Evolutionary conservation across 1,140 invertebrate genomes (phyloP).

Genomic region (Drosophila prosaltans): DNA sequence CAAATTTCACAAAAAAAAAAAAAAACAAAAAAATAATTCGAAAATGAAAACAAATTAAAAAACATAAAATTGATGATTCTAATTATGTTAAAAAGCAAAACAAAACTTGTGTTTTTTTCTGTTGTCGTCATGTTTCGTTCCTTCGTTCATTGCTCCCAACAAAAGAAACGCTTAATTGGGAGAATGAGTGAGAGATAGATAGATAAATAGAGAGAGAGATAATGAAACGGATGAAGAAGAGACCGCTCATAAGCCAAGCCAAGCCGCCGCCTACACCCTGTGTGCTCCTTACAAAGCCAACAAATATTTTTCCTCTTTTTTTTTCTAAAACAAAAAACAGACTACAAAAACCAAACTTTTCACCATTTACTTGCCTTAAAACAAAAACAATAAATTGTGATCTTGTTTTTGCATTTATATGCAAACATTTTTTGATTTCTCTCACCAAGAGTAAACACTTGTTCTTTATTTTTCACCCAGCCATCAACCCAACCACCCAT

Average conservation of each 20-base stretch:
- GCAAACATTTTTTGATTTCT: conserved; percentile 23
- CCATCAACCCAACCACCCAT: no score
- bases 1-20: conserved; percentile 59
- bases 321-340: not conserved
- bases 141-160: conserved; percentile 32
- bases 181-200: not conserved
- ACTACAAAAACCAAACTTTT: conserved; percentile 14
- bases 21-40: conserved; percentile 32
- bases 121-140: conserved; percentile 35
- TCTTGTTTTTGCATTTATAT: not conserved
- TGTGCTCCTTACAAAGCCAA: conserved; percentile 69
- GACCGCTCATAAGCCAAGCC: conserved; percentile 78
- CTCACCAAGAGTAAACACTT: conserved; percentile 25
- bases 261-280: conserved; percentile 71
- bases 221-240: conserved; percentile 80
- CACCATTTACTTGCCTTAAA: conserved; percentile 41
- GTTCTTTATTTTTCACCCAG: not conserved
- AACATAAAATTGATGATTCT: conserved; percentile 48
- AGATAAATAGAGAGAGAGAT: conserved; percentile 20
- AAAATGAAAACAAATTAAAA: conserved; percentile 35
- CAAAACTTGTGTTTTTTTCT: conserved; percentile 33
- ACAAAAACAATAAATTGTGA: conserved; percentile 1
- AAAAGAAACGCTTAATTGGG: not conserved
- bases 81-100: conserved; percentile 44
- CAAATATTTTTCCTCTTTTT: not conserved